Conservation (phyloP, 2,888 invertebrate genomes). For the Allacma fusca region DNA sequence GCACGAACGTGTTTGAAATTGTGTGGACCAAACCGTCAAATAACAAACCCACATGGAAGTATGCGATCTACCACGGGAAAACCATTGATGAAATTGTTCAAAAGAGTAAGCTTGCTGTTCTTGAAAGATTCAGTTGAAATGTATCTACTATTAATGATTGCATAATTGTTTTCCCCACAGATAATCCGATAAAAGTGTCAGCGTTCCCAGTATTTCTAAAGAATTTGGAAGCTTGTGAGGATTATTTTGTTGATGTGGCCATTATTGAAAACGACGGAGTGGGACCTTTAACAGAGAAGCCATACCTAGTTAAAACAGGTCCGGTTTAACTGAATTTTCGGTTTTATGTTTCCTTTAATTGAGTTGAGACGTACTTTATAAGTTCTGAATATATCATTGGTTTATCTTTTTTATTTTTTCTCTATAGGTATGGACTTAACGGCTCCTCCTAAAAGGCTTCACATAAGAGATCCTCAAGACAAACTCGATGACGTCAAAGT, state of each 20-base stretch:
- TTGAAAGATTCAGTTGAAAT: too few relatives aligned
- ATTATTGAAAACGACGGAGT: constrained; percentile 69
- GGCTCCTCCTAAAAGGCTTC: constrained; percentile 76
- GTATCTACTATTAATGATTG: too few relatives aligned
- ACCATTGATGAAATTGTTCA: constrained; percentile 68
- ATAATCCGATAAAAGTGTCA: constrained; percentile 64
- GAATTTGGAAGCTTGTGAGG: constrained; percentile 76
- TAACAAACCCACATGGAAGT: too few relatives aligned
- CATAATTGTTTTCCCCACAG: constrained; percentile 1
- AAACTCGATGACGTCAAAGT: constrained; percentile 66
- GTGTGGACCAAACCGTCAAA: too few relatives aligned
- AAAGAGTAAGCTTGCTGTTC: too few relatives aligned
- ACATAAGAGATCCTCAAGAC: constrained; percentile 64
- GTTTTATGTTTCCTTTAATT: too few relatives aligned
- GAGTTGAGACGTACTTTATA: too few relatives aligned
- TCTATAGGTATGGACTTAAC: constrained; percentile 69
- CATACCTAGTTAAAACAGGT: constrained; percentile 70
- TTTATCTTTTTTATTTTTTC: too few relatives aligned
- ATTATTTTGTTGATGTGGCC: constrained; percentile 75
- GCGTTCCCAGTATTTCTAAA: constrained; percentile 70
- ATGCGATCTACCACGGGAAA: constrained; percentile 77
- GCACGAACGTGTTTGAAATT: constrained; percentile 73
- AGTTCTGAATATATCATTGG: too few relatives aligned
- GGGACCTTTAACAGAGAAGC: constrained; percentile 71
- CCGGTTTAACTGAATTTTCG: background rate